Evolutionary conservation across 1,140 invertebrate species (phyloP).

Genomic region (Solenopsis invicta): DNA sequence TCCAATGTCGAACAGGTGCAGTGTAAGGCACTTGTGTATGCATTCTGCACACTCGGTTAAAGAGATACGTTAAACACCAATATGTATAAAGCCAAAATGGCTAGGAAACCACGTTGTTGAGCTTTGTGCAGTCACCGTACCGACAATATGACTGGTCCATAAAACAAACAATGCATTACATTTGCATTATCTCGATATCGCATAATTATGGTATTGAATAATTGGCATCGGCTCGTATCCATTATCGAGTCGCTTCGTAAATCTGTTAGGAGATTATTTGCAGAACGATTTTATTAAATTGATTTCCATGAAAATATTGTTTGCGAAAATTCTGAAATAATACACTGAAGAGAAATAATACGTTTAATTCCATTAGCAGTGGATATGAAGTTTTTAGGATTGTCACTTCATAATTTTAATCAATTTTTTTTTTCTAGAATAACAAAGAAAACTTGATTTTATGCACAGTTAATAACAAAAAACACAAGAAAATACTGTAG

Average conservation of each 20-base stretch:
- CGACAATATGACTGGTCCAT: conserved; percentile 25
- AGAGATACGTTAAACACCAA: conserved; percentile 56
- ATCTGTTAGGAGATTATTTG: neutral
- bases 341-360: neutral
- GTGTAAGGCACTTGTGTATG: conserved; percentile 67
- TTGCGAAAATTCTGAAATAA: neutral
- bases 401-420: neutral
- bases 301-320: conserved; percentile 6
- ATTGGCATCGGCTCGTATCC: neutral
- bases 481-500: neutral
- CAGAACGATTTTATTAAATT: neutral
- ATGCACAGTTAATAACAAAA: neutral
- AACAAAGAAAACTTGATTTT: neutral
- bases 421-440: neutral
- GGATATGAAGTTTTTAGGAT: neutral
- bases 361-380: neutral
- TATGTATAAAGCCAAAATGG: conserved; percentile 8
- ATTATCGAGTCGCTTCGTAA: neutral
- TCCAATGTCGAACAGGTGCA: conserved; percentile 80
- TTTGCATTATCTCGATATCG: conserved; percentile 56
- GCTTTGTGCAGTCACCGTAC: conserved; percentile 59
- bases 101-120: conserved; percentile 25
- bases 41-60: conserved; percentile 65
- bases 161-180: conserved; percentile 71
- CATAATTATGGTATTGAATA: conserved; percentile 65